Evolutionary conservation across 92 coral and sea anemone genomes (phyloP).

Genomic region (Parazoanthus atlanticus): DNA sequence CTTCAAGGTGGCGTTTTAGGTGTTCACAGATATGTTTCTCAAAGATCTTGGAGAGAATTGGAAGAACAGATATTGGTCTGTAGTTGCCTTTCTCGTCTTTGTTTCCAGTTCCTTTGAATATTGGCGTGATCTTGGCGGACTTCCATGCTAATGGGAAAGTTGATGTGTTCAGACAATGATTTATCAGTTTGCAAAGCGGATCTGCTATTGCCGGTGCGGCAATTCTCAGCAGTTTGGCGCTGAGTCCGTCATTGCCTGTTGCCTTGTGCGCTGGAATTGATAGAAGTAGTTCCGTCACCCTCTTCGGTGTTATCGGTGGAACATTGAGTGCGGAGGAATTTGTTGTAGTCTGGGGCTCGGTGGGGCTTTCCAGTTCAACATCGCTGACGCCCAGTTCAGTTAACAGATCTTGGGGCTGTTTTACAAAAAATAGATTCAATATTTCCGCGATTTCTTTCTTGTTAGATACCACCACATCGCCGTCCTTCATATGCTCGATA

Average conservation of each 20-base stretch:
- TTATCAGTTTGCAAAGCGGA: neutral
- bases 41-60: neutral
- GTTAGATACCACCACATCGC: too few species aligned
- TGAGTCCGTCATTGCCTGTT: neutral
- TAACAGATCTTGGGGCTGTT: neutral
- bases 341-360: neutral
- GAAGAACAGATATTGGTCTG: neutral
- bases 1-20: neutral
- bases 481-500: too few species aligned
- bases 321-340: neutral
- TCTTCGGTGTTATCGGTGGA: too few species aligned
- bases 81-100: neutral
- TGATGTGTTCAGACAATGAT: neutral
- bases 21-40: slow-evolving; percentile 6
- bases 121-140: neutral
- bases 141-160: slow-evolving; percentile 7
- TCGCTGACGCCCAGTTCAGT: neutral
- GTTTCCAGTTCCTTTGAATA: neutral
- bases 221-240: neutral
- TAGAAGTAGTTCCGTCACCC: neutral
- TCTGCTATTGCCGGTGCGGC: neutral
- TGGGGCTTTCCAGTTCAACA: neutral
- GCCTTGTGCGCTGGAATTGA: slow-evolving; percentile 5
- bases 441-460: too few species aligned
- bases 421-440: too few species aligned